Evolutionary conservation across 2,888 invertebrate genomes (phyloP).

Genomic region (Chorisops tibialis): DNA sequence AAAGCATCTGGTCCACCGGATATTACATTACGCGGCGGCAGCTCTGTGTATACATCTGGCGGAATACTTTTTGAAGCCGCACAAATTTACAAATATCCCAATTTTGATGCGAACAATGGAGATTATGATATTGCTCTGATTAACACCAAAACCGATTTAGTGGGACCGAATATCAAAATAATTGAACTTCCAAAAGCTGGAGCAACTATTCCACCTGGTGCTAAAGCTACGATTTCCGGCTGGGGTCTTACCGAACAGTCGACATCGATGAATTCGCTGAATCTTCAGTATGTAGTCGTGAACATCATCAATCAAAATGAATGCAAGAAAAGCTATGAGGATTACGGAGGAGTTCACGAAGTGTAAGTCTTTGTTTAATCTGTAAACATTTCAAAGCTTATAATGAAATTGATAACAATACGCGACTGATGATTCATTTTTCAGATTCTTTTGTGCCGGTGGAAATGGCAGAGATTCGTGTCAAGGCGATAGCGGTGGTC

Average conservation of each 20-base stretch:
- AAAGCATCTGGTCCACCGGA: slow-evolving; percentile 13
- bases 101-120: slow-evolving; percentile 27
- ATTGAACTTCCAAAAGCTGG: slow-evolving; percentile 14
- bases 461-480: slow-evolving; percentile 30
- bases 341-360: slow-evolving; percentile 25
- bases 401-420: not conserved
- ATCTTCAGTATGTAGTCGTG: slow-evolving; percentile 26
- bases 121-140: slow-evolving; percentile 30
- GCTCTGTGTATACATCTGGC: slow-evolving; percentile 23
- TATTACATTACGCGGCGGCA: slow-evolving; percentile 29
- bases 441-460: slow-evolving; percentile 29
- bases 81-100: slow-evolving; percentile 23
- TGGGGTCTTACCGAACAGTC: slow-evolving; percentile 29
- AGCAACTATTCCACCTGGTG: slow-evolving; percentile 12
- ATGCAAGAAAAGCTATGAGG: slow-evolving; percentile 24
- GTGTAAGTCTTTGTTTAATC: slow-evolving; percentile 27
- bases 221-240: slow-evolving; percentile 28
- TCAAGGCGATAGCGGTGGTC: slow-evolving; percentile 32
- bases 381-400: not conserved
- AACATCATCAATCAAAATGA: slow-evolving; percentile 27
- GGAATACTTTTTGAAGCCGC: slow-evolving; percentile 26
- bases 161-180: slow-evolving; percentile 25
- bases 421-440: too few species aligned
- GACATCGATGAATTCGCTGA: slow-evolving; percentile 17
- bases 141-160: slow-evolving; percentile 22